Evolutionary conservation across 1,140 invertebrate genomes (phyloP).

Genomic region (Tetragnatha versicolor): DNA sequence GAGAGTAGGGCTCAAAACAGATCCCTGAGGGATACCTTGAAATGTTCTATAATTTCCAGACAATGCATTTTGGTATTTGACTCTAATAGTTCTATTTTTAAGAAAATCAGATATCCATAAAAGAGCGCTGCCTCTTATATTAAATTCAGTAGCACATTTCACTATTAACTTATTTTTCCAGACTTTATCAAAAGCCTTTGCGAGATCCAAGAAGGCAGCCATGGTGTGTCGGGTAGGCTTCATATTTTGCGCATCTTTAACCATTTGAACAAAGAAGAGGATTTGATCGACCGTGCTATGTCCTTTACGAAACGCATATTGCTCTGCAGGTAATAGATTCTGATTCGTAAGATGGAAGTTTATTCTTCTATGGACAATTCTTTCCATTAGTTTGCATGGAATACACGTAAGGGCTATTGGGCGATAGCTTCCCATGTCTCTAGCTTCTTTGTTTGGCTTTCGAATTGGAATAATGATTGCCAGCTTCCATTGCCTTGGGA

Average conservation of each 20-base stretch:
- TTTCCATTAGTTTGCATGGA: not conserved
- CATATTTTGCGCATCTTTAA: slow-evolving; percentile 3
- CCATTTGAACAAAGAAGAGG: not conserved
- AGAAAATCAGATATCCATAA: slow-evolving; percentile 11
- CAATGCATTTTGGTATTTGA: not conserved
- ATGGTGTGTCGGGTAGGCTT: slow-evolving; percentile 7
- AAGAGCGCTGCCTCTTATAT: not conserved
- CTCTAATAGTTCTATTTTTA: not conserved
- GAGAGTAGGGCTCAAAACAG: not conserved
- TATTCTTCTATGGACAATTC: slow-evolving; percentile 1
- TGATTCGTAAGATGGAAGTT: not conserved
- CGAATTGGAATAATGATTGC: not conserved
- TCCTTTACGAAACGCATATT: not conserved
- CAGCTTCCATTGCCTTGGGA: not conserved
- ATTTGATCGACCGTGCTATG: slow-evolving; percentile 9
- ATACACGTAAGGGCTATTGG: slow-evolving; percentile 1
- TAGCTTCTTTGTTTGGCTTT: slow-evolving; percentile 3
- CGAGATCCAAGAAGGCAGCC: not conserved
- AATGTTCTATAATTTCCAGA: not conserved
- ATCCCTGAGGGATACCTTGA: not conserved
- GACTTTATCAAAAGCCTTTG: slow-evolving; percentile 3
- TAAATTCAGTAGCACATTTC: not conserved
- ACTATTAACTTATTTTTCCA: slow-evolving; percentile 1
- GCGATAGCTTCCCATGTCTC: not conserved
- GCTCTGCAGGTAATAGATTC: not conserved